Evolutionary conservation across 2,888 invertebrate genomes (phyloP).

Genomic region (Oegoconia quadripuncta): DNA sequence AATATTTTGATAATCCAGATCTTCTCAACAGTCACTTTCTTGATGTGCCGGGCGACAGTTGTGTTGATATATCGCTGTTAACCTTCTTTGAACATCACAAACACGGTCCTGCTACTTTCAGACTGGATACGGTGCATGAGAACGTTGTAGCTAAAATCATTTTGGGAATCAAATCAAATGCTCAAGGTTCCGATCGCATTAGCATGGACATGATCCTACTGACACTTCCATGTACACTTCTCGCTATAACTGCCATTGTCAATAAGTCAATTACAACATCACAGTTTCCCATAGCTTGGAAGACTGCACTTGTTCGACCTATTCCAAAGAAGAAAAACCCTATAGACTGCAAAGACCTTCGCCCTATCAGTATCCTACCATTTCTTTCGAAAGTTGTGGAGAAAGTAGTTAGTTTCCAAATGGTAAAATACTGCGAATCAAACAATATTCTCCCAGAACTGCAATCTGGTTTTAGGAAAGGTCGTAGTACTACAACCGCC

Average conservation of each 20-base stretch:
- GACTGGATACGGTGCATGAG: not conserved
- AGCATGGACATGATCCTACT: conserved; percentile 14
- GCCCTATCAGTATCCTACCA: conserved; percentile 15
- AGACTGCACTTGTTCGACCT: conserved; percentile 16
- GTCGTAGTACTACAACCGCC: conserved; percentile 27
- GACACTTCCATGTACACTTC: conserved; percentile 8
- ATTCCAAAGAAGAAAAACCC: conserved; percentile 14
- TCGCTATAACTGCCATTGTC: conserved; percentile 12
- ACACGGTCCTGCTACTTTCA: not conserved
- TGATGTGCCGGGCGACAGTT: not conserved
- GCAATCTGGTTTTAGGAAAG: conserved; percentile 30
- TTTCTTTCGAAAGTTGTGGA: conserved; percentile 18
- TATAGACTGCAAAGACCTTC: conserved; percentile 7
- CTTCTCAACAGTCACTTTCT: conserved; percentile 8
- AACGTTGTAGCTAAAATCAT: conserved; percentile 5
- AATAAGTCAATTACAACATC: conserved; percentile 11
- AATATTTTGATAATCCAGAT: conserved; percentile 2
- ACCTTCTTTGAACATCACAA: conserved; percentile 2
- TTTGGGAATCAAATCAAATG: conserved; percentile 9
- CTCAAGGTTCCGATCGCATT: conserved; percentile 12
- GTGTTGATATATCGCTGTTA: not conserved
- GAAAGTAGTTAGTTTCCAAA: conserved; percentile 19
- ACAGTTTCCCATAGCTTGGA: conserved; percentile 21
- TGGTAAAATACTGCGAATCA: conserved; percentile 18
- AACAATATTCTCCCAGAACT: conserved; percentile 21